Evolutionary conservation across 2,113 vertebrate genomes (phyloP), one percentile per base, ranked within the genome.

Genomic region (Chionis minor): DNA sequence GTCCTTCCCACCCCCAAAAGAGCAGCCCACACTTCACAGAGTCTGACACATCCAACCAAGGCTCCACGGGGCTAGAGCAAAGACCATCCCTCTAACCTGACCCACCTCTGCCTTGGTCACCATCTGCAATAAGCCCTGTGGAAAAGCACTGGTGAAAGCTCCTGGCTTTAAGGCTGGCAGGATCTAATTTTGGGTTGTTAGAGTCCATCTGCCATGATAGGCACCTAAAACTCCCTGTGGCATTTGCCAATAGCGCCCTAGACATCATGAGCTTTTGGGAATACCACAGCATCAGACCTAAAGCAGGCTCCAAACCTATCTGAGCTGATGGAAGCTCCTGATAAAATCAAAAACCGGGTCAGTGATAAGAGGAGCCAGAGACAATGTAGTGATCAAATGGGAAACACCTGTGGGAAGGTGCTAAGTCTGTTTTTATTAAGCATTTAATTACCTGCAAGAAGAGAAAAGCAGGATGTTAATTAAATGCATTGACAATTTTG

Each of bases 401-500:
- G 56, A 91, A 58, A 91, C n/a, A 89, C 81, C 91, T 85, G 67
- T 62, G 58, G 82, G 74, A 96, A 92, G 62, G 66, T 12, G 3
- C 47, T 87, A 51, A 73, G 32, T 62, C 70, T 94, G 51, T 8
- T 94, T 96, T 95, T 90, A 86, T 92, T 81, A 91, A 87, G 72
- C 61, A 89, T 93, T 95, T 96, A 70, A 92, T 91, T 94, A 92
- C 26, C 35, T 80, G 12, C 4, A 77, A 83, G 91, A 69, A 67
- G 49, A n/a, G 10, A 93, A 93, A 93, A 89, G 72, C 32, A 77
- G 59, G 59, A 73, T 42, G 38, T 85, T 92, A 89, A 95, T 95
- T 91, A 94, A 91, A 84, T 30, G 3, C 82, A 95, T 91, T 82
- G 89, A 91, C 0, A 0, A 70, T 90, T 87, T 92, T 69, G n/a